Evolutionary conservation across 2,888 invertebrate species (phyloP).

Genomic region (Drosophila siamana): DNA sequence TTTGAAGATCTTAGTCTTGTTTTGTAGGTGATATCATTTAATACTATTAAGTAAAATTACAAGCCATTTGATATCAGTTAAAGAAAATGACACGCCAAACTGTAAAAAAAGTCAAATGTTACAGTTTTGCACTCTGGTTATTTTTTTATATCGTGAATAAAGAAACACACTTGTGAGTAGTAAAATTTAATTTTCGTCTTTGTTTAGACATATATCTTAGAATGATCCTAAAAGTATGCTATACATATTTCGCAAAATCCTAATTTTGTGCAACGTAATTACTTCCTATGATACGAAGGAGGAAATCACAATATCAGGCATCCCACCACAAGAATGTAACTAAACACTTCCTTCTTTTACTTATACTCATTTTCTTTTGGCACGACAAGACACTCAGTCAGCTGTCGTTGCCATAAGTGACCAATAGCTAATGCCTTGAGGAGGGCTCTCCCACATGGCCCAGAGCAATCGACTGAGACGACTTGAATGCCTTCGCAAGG

Average conservation of each 20-base stretch:
- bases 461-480: conserved; percentile 24
- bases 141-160: not conserved
- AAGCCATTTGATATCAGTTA: no score
- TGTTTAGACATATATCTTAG: not conserved
- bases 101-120: no score
- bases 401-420: conserved; percentile 40
- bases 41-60: no score
- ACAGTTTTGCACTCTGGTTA: no score
- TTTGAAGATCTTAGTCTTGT: no score
- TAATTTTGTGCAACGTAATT: not conserved
- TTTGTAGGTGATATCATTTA: no score
- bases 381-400: conserved; percentile 39
- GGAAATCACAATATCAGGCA: conserved; percentile 29
- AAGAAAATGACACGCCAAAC: no score
- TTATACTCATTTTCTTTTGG: conserved; percentile 16
- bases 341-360: not conserved
- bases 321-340: conserved; percentile 6
- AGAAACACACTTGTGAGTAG: no score
- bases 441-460: conserved; percentile 3
- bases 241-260: not conserved
- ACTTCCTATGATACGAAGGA: conserved; percentile 15
- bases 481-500: conserved; percentile 38
- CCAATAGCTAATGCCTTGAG: conserved; percentile 13
- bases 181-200: no score
- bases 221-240: not conserved